These are phyloP conservation scores for Chanos chanos DNA, from an alignment of 2,797 vertebrate species.

Conservation along the genomic window DNA sequence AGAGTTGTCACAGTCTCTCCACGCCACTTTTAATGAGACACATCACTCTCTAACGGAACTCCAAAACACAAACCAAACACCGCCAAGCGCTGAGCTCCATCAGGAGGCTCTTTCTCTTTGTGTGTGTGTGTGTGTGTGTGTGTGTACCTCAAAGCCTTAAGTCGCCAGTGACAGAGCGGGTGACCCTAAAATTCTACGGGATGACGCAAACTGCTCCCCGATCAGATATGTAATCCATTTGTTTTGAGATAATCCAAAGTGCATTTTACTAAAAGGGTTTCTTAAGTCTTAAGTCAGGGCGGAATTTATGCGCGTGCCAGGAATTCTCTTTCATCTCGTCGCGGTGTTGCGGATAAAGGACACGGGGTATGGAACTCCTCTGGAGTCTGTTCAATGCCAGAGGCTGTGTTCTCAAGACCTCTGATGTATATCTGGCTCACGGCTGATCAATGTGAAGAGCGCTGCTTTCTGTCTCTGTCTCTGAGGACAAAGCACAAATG, in stretches of 20 bases:
- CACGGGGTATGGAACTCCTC: conserved; percentile 4
- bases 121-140: no score
- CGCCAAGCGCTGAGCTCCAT: background rate
- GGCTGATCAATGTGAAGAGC: background rate
- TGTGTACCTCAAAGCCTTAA: no score
- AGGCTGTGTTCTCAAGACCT: background rate
- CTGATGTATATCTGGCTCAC: conserved; percentile 13
- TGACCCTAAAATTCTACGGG: no score
- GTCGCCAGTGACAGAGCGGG: no score
- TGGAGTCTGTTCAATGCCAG: conserved; percentile 7
- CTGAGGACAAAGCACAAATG: no score
- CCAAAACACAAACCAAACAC: background rate
- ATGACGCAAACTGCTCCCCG: no score
- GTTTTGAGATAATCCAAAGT: background rate
- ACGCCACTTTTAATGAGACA: background rate
- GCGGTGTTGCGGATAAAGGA: conserved; percentile 14
- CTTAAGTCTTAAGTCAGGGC: conserved; percentile 15
- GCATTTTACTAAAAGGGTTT: conserved; percentile 12
- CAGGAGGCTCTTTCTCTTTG: no score
- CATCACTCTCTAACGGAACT: background rate
- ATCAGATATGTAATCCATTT: no score
- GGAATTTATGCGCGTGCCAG: conserved; percentile 18
- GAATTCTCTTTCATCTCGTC: conserved; percentile 17
- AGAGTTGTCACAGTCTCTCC: no score
- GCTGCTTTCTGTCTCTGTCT: conserved; percentile 19